These are phyloP conservation scores for Drosophila aldrichi DNA, from an alignment of 2,888 invertebrate genomes.

Conservation along the genomic window DNA sequence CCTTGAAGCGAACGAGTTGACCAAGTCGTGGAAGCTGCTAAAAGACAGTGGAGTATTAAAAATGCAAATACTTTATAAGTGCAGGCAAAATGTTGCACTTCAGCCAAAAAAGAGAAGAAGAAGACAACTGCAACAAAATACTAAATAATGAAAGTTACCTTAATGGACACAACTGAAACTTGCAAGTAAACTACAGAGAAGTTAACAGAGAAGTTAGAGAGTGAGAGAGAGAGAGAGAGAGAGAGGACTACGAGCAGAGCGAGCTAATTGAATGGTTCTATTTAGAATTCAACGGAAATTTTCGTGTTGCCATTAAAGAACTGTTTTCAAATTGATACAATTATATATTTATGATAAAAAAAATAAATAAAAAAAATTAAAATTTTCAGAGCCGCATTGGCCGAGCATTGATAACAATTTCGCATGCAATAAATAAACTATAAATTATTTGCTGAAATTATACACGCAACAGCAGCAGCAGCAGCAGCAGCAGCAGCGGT, in stretches of 20 bases:
- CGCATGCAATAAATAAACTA: slow-evolving; percentile 3
- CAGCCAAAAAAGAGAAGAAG: background rate
- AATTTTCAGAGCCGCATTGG: background rate
- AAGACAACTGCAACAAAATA: slow-evolving; percentile 10
- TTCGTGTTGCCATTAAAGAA: background rate
- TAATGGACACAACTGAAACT: slow-evolving; percentile 35
- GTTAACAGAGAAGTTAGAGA: slow-evolving; percentile 4
- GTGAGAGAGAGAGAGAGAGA: slow-evolving; percentile 12
- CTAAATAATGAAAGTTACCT: slow-evolving; percentile 41
- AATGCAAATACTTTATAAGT: slow-evolving; percentile 69
- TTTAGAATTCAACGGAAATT: background rate
- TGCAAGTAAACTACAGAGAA: slow-evolving; percentile 12
- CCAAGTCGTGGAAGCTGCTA: slow-evolving; percentile 6
- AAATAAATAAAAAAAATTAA: background rate
- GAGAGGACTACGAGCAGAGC: too few species aligned
- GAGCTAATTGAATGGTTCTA: background rate
- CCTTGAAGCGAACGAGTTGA: slow-evolving; percentile 12
- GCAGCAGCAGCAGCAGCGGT: background rate
- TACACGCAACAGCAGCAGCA: background rate
- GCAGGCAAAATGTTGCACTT: slow-evolving; percentile 62
- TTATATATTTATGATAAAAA: background rate
- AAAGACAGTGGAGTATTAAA: slow-evolving; percentile 57
- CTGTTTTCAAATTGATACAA: background rate
- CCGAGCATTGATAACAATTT: background rate
- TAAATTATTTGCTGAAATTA: slow-evolving; percentile 6